These are phyloP conservation scores for Nyctibius grandis DNA, from an alignment of 2,797 vertebrate species.

Conservation along the genomic window DNA sequence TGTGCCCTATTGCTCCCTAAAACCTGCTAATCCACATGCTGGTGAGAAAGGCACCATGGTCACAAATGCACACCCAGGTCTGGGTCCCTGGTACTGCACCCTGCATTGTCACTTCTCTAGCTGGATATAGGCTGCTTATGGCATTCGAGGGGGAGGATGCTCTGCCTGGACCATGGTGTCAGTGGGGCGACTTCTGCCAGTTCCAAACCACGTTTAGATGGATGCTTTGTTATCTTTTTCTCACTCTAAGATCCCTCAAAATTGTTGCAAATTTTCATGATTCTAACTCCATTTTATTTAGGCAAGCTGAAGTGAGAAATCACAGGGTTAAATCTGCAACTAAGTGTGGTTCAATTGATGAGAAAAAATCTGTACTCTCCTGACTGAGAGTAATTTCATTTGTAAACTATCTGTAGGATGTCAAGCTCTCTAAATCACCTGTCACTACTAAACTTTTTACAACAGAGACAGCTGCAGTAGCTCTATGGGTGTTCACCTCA, in stretches of 20 bases:
- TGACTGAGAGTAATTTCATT: not conserved
- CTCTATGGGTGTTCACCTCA: not conserved
- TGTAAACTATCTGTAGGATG: not conserved
- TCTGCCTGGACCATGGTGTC: accelerated
- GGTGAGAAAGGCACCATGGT: accelerated
- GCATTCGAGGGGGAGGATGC: not conserved
- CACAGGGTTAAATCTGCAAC: not conserved
- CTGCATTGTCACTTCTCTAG: not conserved
- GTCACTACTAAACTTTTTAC: not conserved
- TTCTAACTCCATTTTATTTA: not conserved
- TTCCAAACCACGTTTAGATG: not conserved
- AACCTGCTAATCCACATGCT: too few species aligned
- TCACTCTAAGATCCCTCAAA: not conserved
- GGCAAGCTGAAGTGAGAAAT: not conserved
- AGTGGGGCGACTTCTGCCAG: not conserved
- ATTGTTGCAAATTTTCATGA: not conserved
- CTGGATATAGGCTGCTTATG: not conserved
- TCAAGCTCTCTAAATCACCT: not conserved
- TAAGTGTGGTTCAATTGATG: not conserved
- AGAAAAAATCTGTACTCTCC: not conserved
- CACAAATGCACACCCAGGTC: too few species aligned
- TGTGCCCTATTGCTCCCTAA: not conserved
- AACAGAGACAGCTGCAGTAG: not conserved
- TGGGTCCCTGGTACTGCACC: not conserved
- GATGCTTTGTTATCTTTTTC: not conserved